Base-by-base conservation (phyloP, 2,797 vertebrate species). In the Phrynocephalus guinanensis region DNA sequence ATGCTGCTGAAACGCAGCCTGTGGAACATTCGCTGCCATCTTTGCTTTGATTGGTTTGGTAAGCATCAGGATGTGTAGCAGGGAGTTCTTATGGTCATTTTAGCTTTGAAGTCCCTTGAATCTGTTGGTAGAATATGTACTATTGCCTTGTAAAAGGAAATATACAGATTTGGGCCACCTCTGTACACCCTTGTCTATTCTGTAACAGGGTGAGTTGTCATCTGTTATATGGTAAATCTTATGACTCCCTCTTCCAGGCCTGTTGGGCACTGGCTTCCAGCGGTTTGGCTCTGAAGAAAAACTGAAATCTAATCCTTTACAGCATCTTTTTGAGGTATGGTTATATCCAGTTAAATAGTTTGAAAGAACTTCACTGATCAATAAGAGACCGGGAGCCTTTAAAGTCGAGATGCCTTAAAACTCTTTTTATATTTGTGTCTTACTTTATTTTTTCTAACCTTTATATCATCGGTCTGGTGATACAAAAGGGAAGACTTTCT, bases 291-390 rank as follows among this genome's bases (percentile, higher is more conserved):
- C 95, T 90, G 93, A 97, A 94, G 97, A 98, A 93, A 97, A 98
- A 92, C 95, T 99, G 33, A 97, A 97, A 92, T 96, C 96, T 78
- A 99, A 97, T 95, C 97, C 99, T 22, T 95, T 99, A 86, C 98
- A 99, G 88, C 99, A 99, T 94, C 97, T 99, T 89, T 99, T 98
- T 95, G 98, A 99, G 95, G 99, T 99, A 92, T 97, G 97, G 96
- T 94, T 84, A 56, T 50, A 56, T 52, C 87, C 91, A 83, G 75
- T 71, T n/a, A 83, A 5, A 87, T 87, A 52, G 83, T 66, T 67
- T 83, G 3, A 90, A 60, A 52, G 26, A 11, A n/a, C n/a, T 79
- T 50, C 28, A n/a, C 88, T 84, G 70, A 87, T 28, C 22, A 15
- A 80, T 11, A 22, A 80, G 33, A 72, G 68, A 15, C 15, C 13